Percentiles rank a stretch among this genome's conserved stretches.
These are phyloP conservation scores for Tautogolabrus adspersus DNA, from an alignment of 2,113 vertebrate genomes.

Conservation along the genomic window DNA sequence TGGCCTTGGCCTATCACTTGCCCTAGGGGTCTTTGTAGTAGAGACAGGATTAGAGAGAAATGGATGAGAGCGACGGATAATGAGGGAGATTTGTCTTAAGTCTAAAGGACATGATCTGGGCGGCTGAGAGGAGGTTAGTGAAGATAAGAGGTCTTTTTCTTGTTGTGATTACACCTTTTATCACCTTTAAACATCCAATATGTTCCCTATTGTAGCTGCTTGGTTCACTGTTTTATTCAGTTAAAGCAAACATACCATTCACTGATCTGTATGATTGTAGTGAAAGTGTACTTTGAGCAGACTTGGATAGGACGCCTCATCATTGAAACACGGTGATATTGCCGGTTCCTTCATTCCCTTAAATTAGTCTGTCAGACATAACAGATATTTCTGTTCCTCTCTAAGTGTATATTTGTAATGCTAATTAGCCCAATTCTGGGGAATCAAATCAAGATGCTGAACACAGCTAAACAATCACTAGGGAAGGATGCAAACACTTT, in stretches of 20 bases:
- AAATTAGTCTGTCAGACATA: slow-evolving; percentile 67
- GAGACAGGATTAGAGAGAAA: slow-evolving; percentile 75
- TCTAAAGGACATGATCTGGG: slow-evolving; percentile 69
- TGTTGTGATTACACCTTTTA: slow-evolving; percentile 61
- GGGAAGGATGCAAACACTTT: slow-evolving; percentile 68
- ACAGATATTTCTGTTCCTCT: slow-evolving; percentile 61
- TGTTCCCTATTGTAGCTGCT: slow-evolving; percentile 12
- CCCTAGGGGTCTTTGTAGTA: slow-evolving; percentile 45
- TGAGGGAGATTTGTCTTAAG: slow-evolving; percentile 75
- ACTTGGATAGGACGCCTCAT: slow-evolving; percentile 24
- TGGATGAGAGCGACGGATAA: slow-evolving; percentile 73
- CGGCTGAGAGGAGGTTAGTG: slow-evolving; percentile 30
- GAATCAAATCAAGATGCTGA: slow-evolving; percentile 77
- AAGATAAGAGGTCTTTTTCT: slow-evolving; percentile 58
- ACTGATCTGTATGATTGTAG: slow-evolving; percentile 34
- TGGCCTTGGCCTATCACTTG: slow-evolving; percentile 58
- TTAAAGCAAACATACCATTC: slow-evolving; percentile 10
- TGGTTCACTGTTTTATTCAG: slow-evolving; percentile 9
- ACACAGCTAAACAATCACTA: slow-evolving; percentile 77
- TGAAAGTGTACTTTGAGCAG: slow-evolving; percentile 26
- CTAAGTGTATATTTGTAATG: slow-evolving; percentile 75
- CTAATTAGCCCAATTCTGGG: slow-evolving; percentile 75
- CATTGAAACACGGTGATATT: slow-evolving; percentile 37
- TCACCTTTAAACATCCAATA: slow-evolving; percentile 22
- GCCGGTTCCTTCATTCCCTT: slow-evolving; percentile 32